Base-by-base conservation (phyloP, 2,797 vertebrate species). In the Enteromius viviparus region DNA sequence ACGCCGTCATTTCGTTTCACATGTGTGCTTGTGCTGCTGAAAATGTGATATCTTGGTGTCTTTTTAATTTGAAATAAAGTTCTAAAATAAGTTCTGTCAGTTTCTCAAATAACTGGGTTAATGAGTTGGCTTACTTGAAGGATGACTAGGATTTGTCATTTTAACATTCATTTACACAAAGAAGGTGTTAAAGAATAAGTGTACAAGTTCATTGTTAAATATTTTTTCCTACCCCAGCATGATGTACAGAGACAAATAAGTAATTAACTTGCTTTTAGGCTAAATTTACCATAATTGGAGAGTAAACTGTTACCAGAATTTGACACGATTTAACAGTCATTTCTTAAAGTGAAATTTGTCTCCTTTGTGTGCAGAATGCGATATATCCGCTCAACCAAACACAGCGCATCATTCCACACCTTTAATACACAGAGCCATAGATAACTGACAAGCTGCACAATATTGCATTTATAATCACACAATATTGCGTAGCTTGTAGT, bases 61-160 rank as follows among this genome's bases (percentile, higher is more conserved):
- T 45, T 71, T 80, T 6, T 71, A 5, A 80, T 71, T 26, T 71
- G 23, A 80, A 80, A 55, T n/a, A 40, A 34, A 64, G 76, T 77
- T 60, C 2, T 62, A 29, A 45, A 64, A 23, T 2, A 60, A 32
- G 40, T 78, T 64, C 69, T 47, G 42, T 49, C 12, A 71, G 42
- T 29, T 64, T 32, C 19, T 47, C 40, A 21, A 15, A 42, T 42
- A 14, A 19, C 14, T 6, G 51, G 51, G 32, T 60, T 45, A 55
- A 70, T 81, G 34, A 71, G 26, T 42, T 62, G 15, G 3, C 23
- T 71, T 26, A 29, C 17, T 47, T 70, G 51, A 58, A 7, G 47
- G 37, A 62, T 58, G 37, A 60, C 14, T 34, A 23, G 7, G 55
- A 72, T 71, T 19, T 71, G 34, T 62, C 6, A n/a, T 19, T 71